Evolutionary conservation across 2,113 vertebrate species (phyloP).

Genomic region (Dipodomys ordii): DNA sequence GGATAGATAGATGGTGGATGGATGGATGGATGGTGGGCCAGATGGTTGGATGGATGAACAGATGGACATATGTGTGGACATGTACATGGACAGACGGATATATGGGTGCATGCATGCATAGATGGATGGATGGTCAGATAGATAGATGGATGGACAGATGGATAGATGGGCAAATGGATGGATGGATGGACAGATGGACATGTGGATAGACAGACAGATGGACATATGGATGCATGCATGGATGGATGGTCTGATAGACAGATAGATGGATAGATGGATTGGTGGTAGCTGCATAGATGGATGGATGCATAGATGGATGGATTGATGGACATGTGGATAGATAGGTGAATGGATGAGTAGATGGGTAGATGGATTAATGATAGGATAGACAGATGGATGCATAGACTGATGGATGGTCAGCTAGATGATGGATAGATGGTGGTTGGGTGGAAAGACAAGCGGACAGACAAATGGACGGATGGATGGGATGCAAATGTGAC

Average conservation of each 20-base stretch:
- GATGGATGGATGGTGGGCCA: too few relatives aligned
- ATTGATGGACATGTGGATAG: background rate
- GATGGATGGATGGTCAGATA: too few relatives aligned
- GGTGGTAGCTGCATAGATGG: background rate
- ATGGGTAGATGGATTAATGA: background rate
- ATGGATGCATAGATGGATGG: fast-evolving
- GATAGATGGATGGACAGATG: background rate
- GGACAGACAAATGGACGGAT: too few relatives aligned
- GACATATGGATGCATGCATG: background rate
- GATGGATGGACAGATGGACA: background rate
- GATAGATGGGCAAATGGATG: background rate
- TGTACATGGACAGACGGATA: too few relatives aligned
- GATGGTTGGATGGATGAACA: too few relatives aligned
- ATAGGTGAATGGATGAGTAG: background rate
- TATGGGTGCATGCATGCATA: too few relatives aligned
- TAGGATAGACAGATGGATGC: fast-evolving
- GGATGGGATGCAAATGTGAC: background rate
- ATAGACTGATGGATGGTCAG: fast-evolving
- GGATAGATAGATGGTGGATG: too few relatives aligned
- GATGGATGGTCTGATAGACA: background rate
- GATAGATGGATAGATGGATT: too few relatives aligned
- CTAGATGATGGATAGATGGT: fast-evolving
- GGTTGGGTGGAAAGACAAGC: fast-evolving
- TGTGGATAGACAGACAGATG: background rate
- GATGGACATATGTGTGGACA: too few relatives aligned